A percentile compares a stretch with the other conserved stretches of the same genome.
phyloP scores from a whole-genome alignment of 2,888 invertebrate species.

The Lithophane semibrunnea region DNA sequence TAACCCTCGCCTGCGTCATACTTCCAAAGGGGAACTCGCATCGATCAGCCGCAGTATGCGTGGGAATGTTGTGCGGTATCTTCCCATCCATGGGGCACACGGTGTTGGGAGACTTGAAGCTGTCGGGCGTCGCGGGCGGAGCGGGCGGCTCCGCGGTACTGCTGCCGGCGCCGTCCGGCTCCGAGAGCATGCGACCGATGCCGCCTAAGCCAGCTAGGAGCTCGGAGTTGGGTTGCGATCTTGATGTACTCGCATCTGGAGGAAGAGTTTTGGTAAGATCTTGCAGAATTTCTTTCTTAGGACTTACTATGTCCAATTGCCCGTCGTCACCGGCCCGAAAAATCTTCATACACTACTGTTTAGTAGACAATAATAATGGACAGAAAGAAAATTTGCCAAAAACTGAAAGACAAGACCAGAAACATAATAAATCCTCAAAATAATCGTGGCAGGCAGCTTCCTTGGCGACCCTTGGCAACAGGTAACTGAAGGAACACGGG shows the following conservation, averaged over 20 bases:
- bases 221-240: slow-evolving; percentile 80
- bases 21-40: slow-evolving; percentile 96
- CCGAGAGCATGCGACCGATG: slow-evolving; percentile 81
- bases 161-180: slow-evolving; percentile 75
- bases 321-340: not conserved
- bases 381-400: not conserved
- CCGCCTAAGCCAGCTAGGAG: slow-evolving; percentile 83
- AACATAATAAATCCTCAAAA: not conserved
- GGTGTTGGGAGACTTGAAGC: slow-evolving; percentile 95
- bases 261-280: not conserved
- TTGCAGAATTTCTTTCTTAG: not conserved
- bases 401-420: too few species aligned
- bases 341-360: not conserved
- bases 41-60: slow-evolving; percentile 88
- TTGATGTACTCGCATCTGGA: slow-evolving; percentile 83
- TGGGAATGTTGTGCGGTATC: slow-evolving; percentile 90
- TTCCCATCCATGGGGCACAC: slow-evolving; percentile 96
- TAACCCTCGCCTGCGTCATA: slow-evolving; percentile 97
- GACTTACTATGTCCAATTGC: too few species aligned
- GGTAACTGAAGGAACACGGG: too few species aligned
- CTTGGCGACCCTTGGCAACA: too few species aligned
- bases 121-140: slow-evolving; percentile 78
- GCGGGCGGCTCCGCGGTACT: slow-evolving; percentile 67
- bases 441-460: fast-evolving
- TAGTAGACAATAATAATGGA: not conserved